Base-by-base conservation (phyloP, 2,797 vertebrate genomes). In the Lithobates pipiens region DNA sequence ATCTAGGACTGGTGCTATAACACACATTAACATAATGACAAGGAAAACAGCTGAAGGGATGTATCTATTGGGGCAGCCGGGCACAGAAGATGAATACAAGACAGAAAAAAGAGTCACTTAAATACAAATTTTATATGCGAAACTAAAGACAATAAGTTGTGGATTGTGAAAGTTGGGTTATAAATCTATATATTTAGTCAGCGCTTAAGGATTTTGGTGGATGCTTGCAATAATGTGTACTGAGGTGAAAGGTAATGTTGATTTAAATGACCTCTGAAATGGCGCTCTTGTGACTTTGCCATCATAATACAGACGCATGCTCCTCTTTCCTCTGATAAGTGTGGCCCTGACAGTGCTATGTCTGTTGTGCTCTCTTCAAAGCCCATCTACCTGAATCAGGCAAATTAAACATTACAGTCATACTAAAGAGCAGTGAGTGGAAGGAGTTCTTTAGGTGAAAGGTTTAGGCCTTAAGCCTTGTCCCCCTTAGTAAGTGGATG, bases 381-480 rank as follows among this genome's bases (percentile, higher is more conserved):
- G 21, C 23, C 39, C 36, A 39, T 77, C 67, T 71, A 77, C 68
- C 67, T 72, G 50, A 61, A 23, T 72, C 54, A 85, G 36, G 11
- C 50, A 72, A 63, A 85, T 61, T 21, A 78, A 71, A 72, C 21
- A 57, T 63, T 44, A 69, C 44, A 70, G 65, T 57, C 44, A n/a
- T 44, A 57, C 32, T 18, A 42, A 75, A 57, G 82, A 70, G 61
- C 65, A 77, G 15, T n/a, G 15, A 67, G 69, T 50, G 71, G 54
- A 79, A 73, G 5, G 23, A 73, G n/a, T 32, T 46, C 13, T 44
- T 44, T 3, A 78, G 50, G 44, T 42, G 11, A 63, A 79, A 27
- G 25, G 25, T 46, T 79, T 79, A 18, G 25, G 76, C 76, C 57
- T 85, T 23, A n/a, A 73, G 83, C 39, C 15, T 44, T 73, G 29